Evolutionary conservation across 2,113 vertebrate genomes (phyloP).

Genomic region (Pterocles orientalis): DNA sequence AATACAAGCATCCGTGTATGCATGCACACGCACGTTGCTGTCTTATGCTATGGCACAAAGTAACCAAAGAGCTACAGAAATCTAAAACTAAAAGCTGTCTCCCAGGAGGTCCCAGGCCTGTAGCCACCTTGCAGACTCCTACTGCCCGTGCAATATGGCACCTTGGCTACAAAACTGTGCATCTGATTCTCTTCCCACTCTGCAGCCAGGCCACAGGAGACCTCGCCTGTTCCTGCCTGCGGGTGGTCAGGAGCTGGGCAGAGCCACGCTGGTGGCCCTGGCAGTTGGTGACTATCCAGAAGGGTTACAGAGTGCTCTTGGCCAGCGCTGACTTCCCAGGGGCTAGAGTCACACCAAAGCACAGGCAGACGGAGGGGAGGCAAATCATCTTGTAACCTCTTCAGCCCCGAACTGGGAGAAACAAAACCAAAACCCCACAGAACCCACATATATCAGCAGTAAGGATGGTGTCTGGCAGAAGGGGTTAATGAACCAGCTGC

Average conservation of each 20-base stretch:
- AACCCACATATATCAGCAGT: not conserved
- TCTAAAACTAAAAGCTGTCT: not conserved
- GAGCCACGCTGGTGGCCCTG: not conserved
- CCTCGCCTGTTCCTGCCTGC: not conserved
- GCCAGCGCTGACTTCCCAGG: not conserved
- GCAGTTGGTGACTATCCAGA: not conserved
- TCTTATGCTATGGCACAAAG: not conserved
- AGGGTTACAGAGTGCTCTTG: not conserved
- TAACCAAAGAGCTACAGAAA: not conserved
- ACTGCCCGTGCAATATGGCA: not conserved
- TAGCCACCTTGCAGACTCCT: not conserved
- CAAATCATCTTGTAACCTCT: not conserved
- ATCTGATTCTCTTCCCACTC: not conserved
- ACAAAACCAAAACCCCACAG: not conserved
- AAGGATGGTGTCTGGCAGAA: not conserved
- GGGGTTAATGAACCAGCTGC: not conserved
- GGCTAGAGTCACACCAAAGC: not conserved
- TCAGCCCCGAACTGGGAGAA: not conserved
- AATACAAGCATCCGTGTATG: not conserved
- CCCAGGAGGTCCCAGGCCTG: not conserved
- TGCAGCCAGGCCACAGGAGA: rapidly evolving
- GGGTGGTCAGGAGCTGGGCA: not conserved
- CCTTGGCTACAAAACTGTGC: not conserved
- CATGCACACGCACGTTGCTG: not conserved
- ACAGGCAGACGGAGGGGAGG: rapidly evolving